Percentiles rank a stretch among this genome's conserved stretches.
Conservation (phyloP, 2,113 vertebrate genomes). For the Australoheros scitulus region DNA sequence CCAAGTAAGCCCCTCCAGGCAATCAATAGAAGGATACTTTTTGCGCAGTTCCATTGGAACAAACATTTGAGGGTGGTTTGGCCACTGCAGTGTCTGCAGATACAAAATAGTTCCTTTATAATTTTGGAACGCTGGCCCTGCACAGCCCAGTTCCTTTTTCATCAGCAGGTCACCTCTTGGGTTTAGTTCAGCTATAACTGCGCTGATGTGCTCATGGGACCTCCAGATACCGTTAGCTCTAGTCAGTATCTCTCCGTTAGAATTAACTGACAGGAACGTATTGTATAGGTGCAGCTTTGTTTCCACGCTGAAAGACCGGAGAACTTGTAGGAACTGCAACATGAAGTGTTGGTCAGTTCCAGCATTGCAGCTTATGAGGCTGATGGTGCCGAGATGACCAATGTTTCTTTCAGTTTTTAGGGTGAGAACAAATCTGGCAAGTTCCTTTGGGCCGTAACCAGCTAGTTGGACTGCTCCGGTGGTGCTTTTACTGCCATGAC, state of each 20-base stretch:
- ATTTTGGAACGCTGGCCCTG: slow-evolving; percentile 37
- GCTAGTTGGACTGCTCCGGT: slow-evolving; percentile 31
- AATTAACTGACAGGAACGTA: slow-evolving; percentile 50
- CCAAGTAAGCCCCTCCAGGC: slow-evolving; percentile 74
- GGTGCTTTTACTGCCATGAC: slow-evolving; percentile 48
- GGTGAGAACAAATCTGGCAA: slow-evolving; percentile 43
- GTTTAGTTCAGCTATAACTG: slow-evolving; percentile 54
- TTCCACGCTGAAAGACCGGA: slow-evolving; percentile 37
- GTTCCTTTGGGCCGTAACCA: slow-evolving; percentile 51
- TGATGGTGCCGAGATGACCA: slow-evolving; percentile 26
- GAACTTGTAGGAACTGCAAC: slow-evolving; percentile 39
- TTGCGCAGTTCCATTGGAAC: slow-evolving; percentile 65
- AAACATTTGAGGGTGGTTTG: slow-evolving; percentile 73
- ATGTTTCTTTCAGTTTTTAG: slow-evolving; percentile 6
- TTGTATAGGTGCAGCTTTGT: slow-evolving; percentile 49
- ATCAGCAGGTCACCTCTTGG: slow-evolving; percentile 42
- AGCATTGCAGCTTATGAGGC: slow-evolving; percentile 66
- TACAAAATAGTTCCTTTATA: slow-evolving; percentile 62
- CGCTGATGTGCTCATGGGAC: slow-evolving; percentile 52
- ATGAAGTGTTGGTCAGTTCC: slow-evolving; percentile 59
- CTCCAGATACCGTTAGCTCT: slow-evolving; percentile 46
- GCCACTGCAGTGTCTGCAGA: slow-evolving; percentile 57
- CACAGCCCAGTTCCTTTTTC: slow-evolving; percentile 24
- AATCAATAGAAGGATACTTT: slow-evolving; percentile 68
- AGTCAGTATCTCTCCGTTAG: slow-evolving; percentile 50